A percentile compares a stretch with the other conserved stretches of the same genome.
Evolutionary conservation across 2,888 invertebrate genomes (phyloP).

Genomic region (Hemistola chrysoprasaria): DNA sequence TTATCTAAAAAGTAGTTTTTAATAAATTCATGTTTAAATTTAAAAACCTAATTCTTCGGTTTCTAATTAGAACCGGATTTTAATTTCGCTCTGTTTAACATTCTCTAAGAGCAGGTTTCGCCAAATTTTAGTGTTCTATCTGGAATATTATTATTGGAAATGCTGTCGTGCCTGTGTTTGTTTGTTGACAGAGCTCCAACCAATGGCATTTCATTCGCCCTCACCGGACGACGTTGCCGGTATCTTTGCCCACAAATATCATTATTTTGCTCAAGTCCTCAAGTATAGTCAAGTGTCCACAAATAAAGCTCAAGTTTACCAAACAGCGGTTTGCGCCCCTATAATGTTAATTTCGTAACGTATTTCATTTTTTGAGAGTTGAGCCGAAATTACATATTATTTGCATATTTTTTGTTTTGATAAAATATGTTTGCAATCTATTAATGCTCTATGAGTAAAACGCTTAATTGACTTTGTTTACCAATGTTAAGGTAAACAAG

Average conservation of each 20-base stretch:
- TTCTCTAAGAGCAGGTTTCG: too few relatives aligned
- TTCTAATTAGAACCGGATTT: too few relatives aligned
- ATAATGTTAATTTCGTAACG: constrained; percentile 1
- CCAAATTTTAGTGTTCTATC: too few relatives aligned
- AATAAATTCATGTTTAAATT: too few relatives aligned
- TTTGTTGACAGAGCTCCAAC: constrained; percentile 7
- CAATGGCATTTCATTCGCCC: neutral
- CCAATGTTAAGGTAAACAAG: constrained; percentile 2
- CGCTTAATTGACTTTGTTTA: neutral
- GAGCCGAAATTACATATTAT: too few relatives aligned
- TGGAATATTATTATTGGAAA: constrained; percentile 1
- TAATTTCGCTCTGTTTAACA: too few relatives aligned
- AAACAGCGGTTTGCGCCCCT: constrained; percentile 12
- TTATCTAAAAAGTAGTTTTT: too few relatives aligned
- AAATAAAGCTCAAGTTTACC: constrained; percentile 11
- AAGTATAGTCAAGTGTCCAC: constrained; percentile 15
- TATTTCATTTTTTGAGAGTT: too few relatives aligned
- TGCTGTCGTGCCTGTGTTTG: neutral
- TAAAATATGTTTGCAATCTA: too few relatives aligned
- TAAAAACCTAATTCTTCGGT: too few relatives aligned
- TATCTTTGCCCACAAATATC: constrained; percentile 12
- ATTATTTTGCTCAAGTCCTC: constrained; percentile 5
- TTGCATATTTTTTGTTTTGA: too few relatives aligned
- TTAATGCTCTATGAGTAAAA: too few relatives aligned
- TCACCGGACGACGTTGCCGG: constrained; percentile 1